Evolutionary conservation across 2,113 vertebrate species (phyloP).

Genomic region (Typhlomys cinereus): DNA sequence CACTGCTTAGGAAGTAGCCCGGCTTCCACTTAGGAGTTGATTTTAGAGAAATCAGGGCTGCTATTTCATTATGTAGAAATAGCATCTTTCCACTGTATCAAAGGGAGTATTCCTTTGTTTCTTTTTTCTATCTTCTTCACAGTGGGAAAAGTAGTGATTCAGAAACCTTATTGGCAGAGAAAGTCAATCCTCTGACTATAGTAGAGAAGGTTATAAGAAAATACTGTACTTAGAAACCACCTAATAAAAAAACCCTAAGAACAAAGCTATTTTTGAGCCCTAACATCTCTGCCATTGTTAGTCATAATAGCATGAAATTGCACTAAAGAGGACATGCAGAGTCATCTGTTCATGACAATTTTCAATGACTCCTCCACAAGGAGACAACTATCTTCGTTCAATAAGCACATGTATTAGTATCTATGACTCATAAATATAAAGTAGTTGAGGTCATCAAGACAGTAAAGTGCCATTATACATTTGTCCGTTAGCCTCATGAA

Average conservation of each 20-base stretch:
- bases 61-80: constrained; percentile 62
- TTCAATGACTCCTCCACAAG: constrained; percentile 59
- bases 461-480: background rate
- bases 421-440: constrained; percentile 71
- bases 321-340: constrained; percentile 60
- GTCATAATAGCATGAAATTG: constrained; percentile 45
- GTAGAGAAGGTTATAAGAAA: constrained; percentile 67
- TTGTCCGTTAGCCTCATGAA: background rate
- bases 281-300: constrained; percentile 50
- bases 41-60: constrained; percentile 67
- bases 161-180: constrained; percentile 57
- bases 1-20: constrained; percentile 44
- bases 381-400: constrained; percentile 63
- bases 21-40: constrained; percentile 52
- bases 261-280: constrained; percentile 62
- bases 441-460: constrained; percentile 25
- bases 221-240: constrained; percentile 38
- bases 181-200: constrained; percentile 21
- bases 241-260: constrained; percentile 71
- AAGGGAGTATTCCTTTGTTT: constrained; percentile 62
- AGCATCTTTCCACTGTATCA: constrained; percentile 60
- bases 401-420: constrained; percentile 68
- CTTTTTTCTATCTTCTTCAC: constrained; percentile 69
- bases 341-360: constrained; percentile 55
- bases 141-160: constrained; percentile 52